phyloP scores from a whole-genome alignment of 2,888 invertebrate genomes.

The Sicus ferrugineus region DNA sequence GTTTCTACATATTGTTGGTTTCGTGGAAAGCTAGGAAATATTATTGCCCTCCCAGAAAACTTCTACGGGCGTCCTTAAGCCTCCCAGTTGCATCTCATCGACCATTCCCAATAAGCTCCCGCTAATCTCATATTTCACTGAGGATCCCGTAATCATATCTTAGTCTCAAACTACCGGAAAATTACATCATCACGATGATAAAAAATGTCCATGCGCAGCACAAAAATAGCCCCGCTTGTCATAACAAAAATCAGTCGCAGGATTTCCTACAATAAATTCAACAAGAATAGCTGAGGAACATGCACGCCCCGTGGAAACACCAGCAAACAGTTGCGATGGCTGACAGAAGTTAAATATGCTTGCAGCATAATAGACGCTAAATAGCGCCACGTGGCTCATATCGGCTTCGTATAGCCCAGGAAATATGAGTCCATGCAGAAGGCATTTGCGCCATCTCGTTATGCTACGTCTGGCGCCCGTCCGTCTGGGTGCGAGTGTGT shows the following conservation, averaged over 20 bases:
- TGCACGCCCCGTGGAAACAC: conserved; percentile 14
- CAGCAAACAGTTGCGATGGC: conserved; percentile 10
- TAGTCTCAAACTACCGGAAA: too few relatives aligned
- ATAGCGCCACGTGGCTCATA: conserved; percentile 61
- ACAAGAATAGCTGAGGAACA: neutral
- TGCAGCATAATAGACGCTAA: conserved; percentile 62
- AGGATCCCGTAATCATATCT: too few relatives aligned
- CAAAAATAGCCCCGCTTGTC: conserved; percentile 13
- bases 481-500: neutral
- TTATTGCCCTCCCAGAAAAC: too few relatives aligned
- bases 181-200: too few relatives aligned
- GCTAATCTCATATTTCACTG: too few relatives aligned
- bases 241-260: conserved; percentile 23
- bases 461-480: conserved; percentile 4
- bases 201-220: too few relatives aligned
- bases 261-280: conserved; percentile 25
- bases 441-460: neutral
- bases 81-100: too few relatives aligned
- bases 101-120: too few relatives aligned
- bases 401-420: conserved; percentile 24
- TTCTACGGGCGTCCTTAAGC: too few relatives aligned
- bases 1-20: too few relatives aligned
- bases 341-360: conserved; percentile 54
- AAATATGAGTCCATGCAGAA: conserved; percentile 37
- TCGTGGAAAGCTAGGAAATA: too few relatives aligned